Base-by-base conservation (phyloP, 35 echinoderm and acorn worm genomes). In the Apostichopus californicus region DNA sequence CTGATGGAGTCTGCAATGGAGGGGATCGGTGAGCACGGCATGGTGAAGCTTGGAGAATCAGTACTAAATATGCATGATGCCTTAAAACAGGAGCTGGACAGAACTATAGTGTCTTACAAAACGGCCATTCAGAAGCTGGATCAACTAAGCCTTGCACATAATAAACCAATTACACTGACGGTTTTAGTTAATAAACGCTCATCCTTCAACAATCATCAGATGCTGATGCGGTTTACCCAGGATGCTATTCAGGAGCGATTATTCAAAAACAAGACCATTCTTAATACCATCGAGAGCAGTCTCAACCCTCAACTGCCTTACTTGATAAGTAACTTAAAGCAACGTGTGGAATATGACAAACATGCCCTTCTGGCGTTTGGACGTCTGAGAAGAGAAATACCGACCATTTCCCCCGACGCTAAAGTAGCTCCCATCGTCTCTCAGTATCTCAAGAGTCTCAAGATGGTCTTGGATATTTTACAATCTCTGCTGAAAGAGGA, bases 321-420 rank as follows among this genome's bases (percentile, higher is more conserved):
- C 57, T 73, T 98, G 89, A 80, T 98, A 53, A 52, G 90, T 25
- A 96, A 72, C 24, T 86, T 98, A 13, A 94, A 98, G 84, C 87
- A 98, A 24, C 70, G 97, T 12, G 95, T 98, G 1, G 97, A 98
- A 77, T 78, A 94, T 84, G 97, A 98, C 86, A 98, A 98, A 86
- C 93, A 94, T 83, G 97, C 97, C n/a, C 93, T 98, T 22, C 78
- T 98, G 58, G 86, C 97, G 3, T 98, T 98, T 78, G 93, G 95
- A 25, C 91, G 93, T 63, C 90, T 98, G 8, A 91, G 92, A 15
- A 84, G 90, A 55, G 97, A 98, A 72, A 98, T 98, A 65, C 94
- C 87, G 77, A 96, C 89, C 20, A 94, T 98, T 68, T 92, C 97
- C 2, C 90, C 93, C 7, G 89, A 98, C 54, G 87, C 95, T 7